phyloP scores from a whole-genome alignment of 2,797 vertebrate species.

The Enteromius mattozi region DNA sequence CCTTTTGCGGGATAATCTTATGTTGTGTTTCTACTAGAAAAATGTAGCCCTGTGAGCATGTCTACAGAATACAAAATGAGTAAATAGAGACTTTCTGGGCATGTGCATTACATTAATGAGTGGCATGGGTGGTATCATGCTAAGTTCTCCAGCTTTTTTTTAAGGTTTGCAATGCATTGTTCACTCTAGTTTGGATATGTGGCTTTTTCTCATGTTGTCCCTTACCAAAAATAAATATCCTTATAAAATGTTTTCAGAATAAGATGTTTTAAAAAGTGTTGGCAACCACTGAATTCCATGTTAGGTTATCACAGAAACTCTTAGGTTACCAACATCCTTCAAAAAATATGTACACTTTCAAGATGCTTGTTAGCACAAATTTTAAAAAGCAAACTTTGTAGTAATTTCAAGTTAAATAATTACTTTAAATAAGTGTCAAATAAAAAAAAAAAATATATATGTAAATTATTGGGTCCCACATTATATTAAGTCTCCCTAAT shows the following conservation, averaged over 20 bases:
- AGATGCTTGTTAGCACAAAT: too few relatives aligned
- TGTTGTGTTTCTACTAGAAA: too few relatives aligned
- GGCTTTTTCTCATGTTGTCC: constrained; percentile 58
- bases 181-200: constrained; percentile 64
- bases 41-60: background rate
- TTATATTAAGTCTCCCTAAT: too few relatives aligned
- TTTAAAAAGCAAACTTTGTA: too few relatives aligned
- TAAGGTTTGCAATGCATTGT: constrained; percentile 71
- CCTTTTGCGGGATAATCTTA: background rate
- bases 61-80: constrained; percentile 25
- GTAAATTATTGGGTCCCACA: too few relatives aligned
- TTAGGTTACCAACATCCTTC: too few relatives aligned
- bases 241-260: background rate
- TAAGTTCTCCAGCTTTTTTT: constrained; percentile 67
- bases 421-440: too few relatives aligned
- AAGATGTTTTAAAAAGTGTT: background rate
- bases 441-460: too few relatives aligned
- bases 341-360: too few relatives aligned
- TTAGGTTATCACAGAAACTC: too few relatives aligned
- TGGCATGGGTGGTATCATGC: constrained; percentile 62
- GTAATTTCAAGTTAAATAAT: too few relatives aligned
- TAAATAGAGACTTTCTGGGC: background rate
- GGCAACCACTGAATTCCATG: background rate
- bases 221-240: background rate
- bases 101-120: constrained; percentile 56